These are phyloP conservation scores for Chionis minor DNA, from an alignment of 2,113 vertebrate genomes.

Conservation along the genomic window DNA sequence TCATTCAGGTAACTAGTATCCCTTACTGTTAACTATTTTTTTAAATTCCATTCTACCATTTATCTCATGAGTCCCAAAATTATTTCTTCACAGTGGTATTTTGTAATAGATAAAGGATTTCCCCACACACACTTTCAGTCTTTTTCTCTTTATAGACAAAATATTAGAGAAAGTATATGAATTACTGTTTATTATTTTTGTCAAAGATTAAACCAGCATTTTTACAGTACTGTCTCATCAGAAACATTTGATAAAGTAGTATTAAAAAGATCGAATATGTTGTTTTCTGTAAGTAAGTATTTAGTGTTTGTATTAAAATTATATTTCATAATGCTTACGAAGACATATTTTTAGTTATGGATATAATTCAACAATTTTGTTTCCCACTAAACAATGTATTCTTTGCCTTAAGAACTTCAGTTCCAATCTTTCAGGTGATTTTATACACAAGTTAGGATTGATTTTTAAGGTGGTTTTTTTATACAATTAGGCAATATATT, in stretches of 20 bases:
- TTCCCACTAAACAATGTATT: not conserved
- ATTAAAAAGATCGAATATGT: not conserved
- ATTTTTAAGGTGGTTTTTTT: not conserved
- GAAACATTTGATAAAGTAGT: not conserved
- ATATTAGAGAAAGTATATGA: not conserved
- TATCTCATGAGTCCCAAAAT: not conserved
- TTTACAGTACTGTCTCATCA: not conserved
- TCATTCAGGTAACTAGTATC: rapidly evolving
- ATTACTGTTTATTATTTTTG: not conserved
- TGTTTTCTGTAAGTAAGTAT: not conserved
- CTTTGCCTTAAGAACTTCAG: not conserved
- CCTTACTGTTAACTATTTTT: not conserved
- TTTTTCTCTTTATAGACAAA: not conserved
- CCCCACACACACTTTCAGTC: rapidly evolving
- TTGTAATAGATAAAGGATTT: not conserved
- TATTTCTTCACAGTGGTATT: not conserved
- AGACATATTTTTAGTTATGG: not conserved
- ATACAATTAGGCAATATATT: not conserved
- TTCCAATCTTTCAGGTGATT: not conserved
- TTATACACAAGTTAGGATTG: not conserved
- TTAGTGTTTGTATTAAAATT: not conserved
- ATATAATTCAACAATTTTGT: not conserved
- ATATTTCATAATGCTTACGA: not conserved
- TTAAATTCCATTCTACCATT: not conserved
- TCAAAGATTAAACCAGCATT: not conserved